phyloP scores from a whole-genome alignment of 1,140 invertebrate species.

The Lepidurus apus region DNA sequence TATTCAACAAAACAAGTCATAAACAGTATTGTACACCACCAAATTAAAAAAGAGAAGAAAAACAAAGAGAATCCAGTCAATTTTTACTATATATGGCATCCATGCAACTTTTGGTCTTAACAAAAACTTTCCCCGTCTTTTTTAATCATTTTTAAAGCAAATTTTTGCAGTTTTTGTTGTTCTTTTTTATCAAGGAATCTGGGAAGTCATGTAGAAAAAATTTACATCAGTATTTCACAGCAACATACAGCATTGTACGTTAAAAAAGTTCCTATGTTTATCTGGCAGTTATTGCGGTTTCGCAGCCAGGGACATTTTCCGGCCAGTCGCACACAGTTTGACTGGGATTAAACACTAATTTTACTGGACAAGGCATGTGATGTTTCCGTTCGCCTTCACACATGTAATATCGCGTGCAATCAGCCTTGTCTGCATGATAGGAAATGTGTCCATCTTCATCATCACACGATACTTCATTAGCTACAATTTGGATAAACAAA shows the following conservation, averaged over 20 bases:
- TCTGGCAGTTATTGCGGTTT: conserved; percentile 33
- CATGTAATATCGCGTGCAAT: conserved; percentile 92
- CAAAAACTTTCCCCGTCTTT: neutral
- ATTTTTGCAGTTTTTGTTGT: neutral
- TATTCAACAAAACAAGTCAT: conserved; percentile 20
- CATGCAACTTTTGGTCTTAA: conserved; percentile 1
- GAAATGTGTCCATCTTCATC: conserved; percentile 90
- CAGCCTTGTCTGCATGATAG: conserved; percentile 81
- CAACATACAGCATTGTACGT: neutral
- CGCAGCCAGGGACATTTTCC: conserved; percentile 83
- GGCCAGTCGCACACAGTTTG: conserved; percentile 93
- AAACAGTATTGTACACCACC: conserved; percentile 18
- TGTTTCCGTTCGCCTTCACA: conserved; percentile 80
- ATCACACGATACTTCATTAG: conserved; percentile 72
- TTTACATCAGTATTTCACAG: conserved; percentile 9
- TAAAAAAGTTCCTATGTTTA: neutral
- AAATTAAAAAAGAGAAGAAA: neutral
- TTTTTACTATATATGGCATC: neutral
- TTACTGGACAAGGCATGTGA: conserved; percentile 93
- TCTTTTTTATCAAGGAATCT: neutral
- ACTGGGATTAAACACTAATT: conserved; percentile 86
- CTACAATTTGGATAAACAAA: conserved; percentile 48
- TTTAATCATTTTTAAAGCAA: neutral
- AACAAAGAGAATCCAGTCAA: neutral
- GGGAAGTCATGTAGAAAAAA: conserved; percentile 4